Base-by-base conservation (phyloP, 1,140 invertebrate species). In the Zaprionus ghesquierei region DNA sequence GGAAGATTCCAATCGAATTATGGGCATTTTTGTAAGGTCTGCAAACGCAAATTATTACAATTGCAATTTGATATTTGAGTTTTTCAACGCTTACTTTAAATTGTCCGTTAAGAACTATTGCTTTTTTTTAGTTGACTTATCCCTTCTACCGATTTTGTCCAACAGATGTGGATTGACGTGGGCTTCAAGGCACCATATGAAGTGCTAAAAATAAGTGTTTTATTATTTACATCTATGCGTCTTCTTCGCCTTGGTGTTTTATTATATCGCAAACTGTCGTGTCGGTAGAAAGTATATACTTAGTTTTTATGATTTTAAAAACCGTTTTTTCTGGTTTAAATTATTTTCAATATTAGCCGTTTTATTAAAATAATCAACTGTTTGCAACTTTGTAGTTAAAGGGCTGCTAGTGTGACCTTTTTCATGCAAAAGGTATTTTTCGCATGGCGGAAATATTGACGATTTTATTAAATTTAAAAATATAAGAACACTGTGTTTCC, bases 1-100 rank as follows among this genome's bases (percentile, higher is more conserved):
- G 0, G 97, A 98, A 73, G 98, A 99, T 92, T 99, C 97, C 31
- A 98, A 92, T 0, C 80, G 85, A 59, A 98, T 98, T 71, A 95
- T 97, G 15, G 97, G 96, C 97, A 98, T 98, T 94, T 95, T 89
- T 6, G 20, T 27, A 60, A 13, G 2, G 13, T 8, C 46, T 54
- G 5, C 10, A 38, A 55, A 31, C 44, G 10, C 12, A 5, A 8
- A 41, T 10, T 5, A 5, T 66, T 49, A 2, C 15, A 10, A 5
- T 66, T 49, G 1, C 15, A 41, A 44, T 29, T 60, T 10, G 18
- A 2, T 5, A 12, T 12, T 46, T 3, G 8, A 50, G 3, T n/a
- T 27, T 51, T 51, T 3, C 2, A 13, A n/a, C n/a, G 2, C 49
- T 13, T 3, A 62, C 10, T 5, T 13, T 10, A 13, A 15, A 3